Evolutionary conservation across 2,113 vertebrate species (phyloP).

Genomic region (Leptocoma aspasia): DNA sequence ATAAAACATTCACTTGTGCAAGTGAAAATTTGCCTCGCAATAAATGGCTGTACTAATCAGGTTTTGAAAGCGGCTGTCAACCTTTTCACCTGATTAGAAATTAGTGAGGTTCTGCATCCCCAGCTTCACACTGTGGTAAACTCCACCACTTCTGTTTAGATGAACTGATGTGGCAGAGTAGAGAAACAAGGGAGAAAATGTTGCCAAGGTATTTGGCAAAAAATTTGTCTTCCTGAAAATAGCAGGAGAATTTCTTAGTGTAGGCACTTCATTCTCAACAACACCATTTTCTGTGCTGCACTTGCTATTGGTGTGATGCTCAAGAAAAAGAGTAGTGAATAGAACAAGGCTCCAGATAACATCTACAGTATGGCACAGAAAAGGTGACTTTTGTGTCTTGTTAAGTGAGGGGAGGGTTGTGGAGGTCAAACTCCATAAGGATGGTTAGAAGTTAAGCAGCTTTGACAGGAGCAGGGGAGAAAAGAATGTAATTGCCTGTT

Average conservation of each 20-base stretch:
- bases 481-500: neutral
- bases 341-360: neutral
- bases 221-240: neutral
- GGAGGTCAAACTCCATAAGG: neutral
- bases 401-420: neutral
- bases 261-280: neutral
- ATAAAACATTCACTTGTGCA: neutral
- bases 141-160: neutral
- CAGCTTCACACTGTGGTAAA: neutral
- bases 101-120: neutral
- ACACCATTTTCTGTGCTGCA: neutral
- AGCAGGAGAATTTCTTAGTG: neutral
- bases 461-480: neutral
- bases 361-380: neutral
- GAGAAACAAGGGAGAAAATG: neutral
- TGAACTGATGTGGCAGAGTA: neutral
- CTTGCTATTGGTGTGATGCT: neutral
- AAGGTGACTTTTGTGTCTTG: neutral
- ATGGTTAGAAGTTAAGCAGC: neutral
- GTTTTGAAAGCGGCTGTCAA: constrained; percentile 4
- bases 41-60: neutral
- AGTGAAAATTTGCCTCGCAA: neutral
- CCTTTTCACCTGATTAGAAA: neutral
- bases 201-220: neutral
- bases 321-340: neutral